Base-by-base conservation (phyloP, 92 coral and sea anemone species). In the Bergia puertoricense region DNA sequence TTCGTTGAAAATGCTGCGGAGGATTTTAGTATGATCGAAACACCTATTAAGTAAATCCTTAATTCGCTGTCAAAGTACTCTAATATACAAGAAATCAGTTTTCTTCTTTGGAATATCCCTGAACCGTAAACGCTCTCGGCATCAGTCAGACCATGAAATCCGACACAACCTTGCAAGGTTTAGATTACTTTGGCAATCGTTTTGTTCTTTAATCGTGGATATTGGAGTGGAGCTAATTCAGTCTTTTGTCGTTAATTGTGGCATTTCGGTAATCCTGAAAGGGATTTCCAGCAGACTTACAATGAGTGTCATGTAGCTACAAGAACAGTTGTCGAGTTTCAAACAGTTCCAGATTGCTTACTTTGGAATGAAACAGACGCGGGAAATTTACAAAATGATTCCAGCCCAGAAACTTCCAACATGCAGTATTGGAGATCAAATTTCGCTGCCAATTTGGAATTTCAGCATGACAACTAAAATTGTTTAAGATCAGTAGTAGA, bases 351-450 rank as follows among this genome's bases (percentile, higher is more conserved):
- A 75, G 30, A 46, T 79, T 46, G 82, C 67, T 5, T 13, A 43
- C 62, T 44, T 45, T 6, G 62, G 81, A 77, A 54, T 68, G 86
- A 82, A 45, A 82, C 45, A 9, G 50, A 82, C 86, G 86, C 62
- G 86, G 41, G 37, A 82, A 67, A 68, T 68, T 20, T 20, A 51
- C 54, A 36, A 36, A 5, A 14, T 72, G 20, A 20, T 3, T 66
- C 48, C 45, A 37, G 8, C 67, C 57, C n/a, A 79, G 41, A 45
- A 79, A 6, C 8, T 69, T 37, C 22, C 13, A 44, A 45, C 51
- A 36, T 41, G 86, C 75, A 39, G 22, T 36, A 40, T 65, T 82
- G 8, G 39, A 48, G 78, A 84, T 84, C 79, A 22, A 50, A 69
- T 84, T 84, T 71, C 87, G 40, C 74, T 38, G 56, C 57, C 57